These are phyloP conservation scores for Brienomyrus brachyistius DNA, from an alignment of 2,113 vertebrate genomes.

Conservation along the genomic window DNA sequence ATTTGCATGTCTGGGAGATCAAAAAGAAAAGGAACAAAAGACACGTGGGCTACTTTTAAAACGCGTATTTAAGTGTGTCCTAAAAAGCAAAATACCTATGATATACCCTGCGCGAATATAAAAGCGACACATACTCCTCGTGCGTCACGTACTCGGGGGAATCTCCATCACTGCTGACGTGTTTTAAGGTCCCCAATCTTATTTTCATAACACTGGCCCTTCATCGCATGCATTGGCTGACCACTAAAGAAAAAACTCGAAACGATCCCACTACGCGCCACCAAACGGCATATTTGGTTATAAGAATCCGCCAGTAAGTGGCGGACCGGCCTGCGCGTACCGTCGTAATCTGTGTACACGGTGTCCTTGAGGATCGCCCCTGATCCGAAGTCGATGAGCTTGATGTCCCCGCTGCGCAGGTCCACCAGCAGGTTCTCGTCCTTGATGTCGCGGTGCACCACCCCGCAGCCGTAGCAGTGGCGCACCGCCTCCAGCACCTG, in stretches of 20 bases:
- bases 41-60: background rate
- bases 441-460: conserved; percentile 94
- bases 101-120: background rate
- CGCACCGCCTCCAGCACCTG: conserved; percentile 90
- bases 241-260: background rate
- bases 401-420: conserved; percentile 82
- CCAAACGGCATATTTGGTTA: background rate
- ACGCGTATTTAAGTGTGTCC: background rate
- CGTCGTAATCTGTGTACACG: conserved; percentile 94
- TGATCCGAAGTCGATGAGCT: conserved; percentile 96
- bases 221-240: background rate
- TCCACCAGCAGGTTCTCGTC: conserved; percentile 97
- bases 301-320: background rate
- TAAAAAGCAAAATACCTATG: background rate
- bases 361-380: conserved; percentile 96
- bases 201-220: background rate
- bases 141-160: background rate
- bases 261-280: background rate
- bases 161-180: background rate
- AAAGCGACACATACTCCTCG: background rate
- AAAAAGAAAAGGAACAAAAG: background rate
- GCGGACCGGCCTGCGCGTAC: conserved; percentile 53
- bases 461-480: conserved; percentile 89
- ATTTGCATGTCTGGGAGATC: background rate
- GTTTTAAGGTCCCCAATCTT: background rate